phyloP scores from a whole-genome alignment of 2,113 vertebrate genomes.

The Sitta europaea region DNA sequence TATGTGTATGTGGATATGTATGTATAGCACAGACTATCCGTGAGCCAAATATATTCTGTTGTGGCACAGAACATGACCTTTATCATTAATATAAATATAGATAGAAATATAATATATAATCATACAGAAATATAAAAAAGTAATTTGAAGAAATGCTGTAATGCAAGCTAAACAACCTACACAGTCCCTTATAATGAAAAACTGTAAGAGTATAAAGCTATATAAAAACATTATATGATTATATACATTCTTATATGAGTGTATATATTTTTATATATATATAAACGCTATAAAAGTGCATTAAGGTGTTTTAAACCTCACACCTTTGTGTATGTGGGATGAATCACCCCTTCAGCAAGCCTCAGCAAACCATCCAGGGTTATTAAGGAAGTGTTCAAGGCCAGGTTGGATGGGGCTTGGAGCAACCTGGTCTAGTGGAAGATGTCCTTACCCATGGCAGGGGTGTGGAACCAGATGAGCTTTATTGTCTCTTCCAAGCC shows the following conservation, averaged over 20 bases:
- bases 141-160: background rate
- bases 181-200: background rate
- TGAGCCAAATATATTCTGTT: background rate
- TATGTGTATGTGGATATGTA: background rate
- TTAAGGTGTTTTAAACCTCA: background rate
- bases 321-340: background rate
- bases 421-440: background rate
- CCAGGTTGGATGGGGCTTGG: background rate
- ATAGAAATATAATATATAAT: background rate
- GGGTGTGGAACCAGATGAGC: background rate
- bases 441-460: background rate
- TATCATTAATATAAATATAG: background rate
- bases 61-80: background rate
- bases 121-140: background rate
- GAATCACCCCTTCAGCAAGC: background rate
- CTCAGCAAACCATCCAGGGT: background rate
- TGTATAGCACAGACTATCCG: background rate
- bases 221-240: background rate
- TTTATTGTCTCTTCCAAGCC: background rate
- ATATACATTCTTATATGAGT: background rate
- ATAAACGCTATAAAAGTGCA: background rate
- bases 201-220: background rate
- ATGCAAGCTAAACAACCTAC: background rate
- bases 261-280: rapidly evolving
- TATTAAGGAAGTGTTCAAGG: background rate